These are phyloP conservation scores for Loxodonta africana DNA, from an alignment of 2,113 vertebrate genomes.

Conservation along the genomic window DNA sequence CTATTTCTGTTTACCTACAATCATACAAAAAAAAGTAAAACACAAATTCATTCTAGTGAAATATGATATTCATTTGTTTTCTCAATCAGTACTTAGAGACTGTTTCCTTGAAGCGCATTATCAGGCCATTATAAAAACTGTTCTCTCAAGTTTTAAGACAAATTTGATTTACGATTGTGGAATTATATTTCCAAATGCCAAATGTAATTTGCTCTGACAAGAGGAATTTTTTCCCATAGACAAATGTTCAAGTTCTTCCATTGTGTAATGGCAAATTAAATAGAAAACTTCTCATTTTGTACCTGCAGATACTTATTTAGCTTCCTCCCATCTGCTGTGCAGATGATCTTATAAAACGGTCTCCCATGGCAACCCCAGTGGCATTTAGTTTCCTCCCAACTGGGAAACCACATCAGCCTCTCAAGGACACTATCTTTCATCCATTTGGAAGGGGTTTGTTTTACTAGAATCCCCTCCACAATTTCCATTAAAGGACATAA, in stretches of 20 bases:
- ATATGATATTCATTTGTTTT: constrained; percentile 35
- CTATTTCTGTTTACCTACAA: constrained; percentile 7
- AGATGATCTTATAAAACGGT: constrained; percentile 85
- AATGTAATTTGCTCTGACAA: constrained; percentile 64
- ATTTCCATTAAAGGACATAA: background rate
- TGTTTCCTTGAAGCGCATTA: constrained; percentile 51
- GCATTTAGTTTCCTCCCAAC: constrained; percentile 58
- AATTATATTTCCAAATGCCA: constrained; percentile 63
- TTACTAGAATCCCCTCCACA: background rate
- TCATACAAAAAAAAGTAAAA: background rate
- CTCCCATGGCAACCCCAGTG: constrained; percentile 87
- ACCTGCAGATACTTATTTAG: constrained; percentile 86
- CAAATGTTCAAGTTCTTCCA: constrained; percentile 50
- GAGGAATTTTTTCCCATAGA: constrained; percentile 43
- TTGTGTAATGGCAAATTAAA: constrained; percentile 82
- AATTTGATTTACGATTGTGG: constrained; percentile 62
- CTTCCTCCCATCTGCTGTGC: constrained; percentile 86
- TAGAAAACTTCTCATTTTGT: constrained; percentile 76
- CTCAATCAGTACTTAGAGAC: constrained; percentile 37
- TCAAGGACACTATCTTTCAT: constrained; percentile 59
- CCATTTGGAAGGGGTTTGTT: background rate
- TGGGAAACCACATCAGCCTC: constrained; percentile 68
- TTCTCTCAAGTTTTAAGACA: constrained; percentile 69
- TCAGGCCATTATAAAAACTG: constrained; percentile 27
- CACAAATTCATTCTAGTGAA: constrained; percentile 51